phyloP scores from a whole-genome alignment of 2,113 vertebrate genomes.

The Gymnobelideus leadbeateri region DNA sequence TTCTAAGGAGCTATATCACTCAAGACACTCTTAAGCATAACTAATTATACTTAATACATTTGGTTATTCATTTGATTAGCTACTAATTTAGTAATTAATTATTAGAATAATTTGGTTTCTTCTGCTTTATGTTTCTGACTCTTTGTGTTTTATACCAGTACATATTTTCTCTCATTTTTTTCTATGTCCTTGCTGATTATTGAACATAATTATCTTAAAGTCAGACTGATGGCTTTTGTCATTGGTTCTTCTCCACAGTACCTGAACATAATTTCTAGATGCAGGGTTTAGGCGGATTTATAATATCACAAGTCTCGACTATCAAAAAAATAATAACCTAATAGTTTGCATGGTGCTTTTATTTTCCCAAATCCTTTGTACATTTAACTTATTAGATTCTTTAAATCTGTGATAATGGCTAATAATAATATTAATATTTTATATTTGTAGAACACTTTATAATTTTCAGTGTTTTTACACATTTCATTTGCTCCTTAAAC shows the following conservation, averaged over 20 bases:
- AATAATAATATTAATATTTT: background rate
- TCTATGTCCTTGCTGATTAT: background rate
- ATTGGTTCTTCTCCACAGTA: background rate
- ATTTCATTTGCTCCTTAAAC: background rate
- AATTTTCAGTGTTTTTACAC: background rate
- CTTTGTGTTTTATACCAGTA: background rate
- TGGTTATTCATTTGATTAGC: background rate
- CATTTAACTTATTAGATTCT: background rate
- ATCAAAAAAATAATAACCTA: background rate
- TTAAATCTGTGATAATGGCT: background rate
- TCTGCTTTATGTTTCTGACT: background rate
- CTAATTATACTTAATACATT: background rate
- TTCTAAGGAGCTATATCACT: background rate
- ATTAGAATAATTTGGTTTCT: background rate
- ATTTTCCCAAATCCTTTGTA: background rate
- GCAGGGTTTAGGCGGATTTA: background rate
- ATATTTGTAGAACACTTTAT: background rate
- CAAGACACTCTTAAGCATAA: background rate
- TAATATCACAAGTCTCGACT: background rate
- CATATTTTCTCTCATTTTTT: background rate
- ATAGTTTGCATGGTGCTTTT: background rate
- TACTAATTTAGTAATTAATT: background rate
- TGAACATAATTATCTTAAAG: background rate
- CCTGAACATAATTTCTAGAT: background rate
- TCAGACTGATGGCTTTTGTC: background rate